Evolutionary conservation across 2,888 invertebrate genomes (phyloP).

Genomic region (Agrochola lota): DNA sequence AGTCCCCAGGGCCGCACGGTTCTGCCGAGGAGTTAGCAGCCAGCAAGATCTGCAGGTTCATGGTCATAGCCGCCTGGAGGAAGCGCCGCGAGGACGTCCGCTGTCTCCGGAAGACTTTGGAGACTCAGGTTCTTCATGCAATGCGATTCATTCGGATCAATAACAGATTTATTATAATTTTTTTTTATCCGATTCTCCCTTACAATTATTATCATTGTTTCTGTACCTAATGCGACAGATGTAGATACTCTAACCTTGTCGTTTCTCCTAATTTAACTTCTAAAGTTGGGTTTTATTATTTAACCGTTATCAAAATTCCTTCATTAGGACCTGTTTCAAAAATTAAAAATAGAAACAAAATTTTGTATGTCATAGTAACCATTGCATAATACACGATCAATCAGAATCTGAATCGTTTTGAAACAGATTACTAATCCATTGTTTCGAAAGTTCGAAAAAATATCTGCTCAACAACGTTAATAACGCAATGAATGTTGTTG

Average conservation of each 20-base stretch:
- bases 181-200: not conserved
- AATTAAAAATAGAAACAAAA: not conserved
- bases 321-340: not conserved
- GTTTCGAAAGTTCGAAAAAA: no score
- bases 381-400: no score
- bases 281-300: no score
- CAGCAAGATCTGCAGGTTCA: constrained; percentile 83
- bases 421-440: no score
- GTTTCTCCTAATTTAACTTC: not conserved
- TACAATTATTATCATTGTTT: not conserved
- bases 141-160: not conserved
- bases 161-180: not conserved
- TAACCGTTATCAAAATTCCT: not conserved
- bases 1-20: constrained; percentile 70
- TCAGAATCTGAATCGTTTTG: no score
- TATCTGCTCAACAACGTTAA: no score
- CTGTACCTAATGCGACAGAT: not conserved
- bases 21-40: constrained; percentile 82
- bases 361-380: no score
- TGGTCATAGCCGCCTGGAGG: constrained; percentile 89
- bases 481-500: no score
- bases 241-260: no score
- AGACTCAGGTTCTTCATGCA: constrained; percentile 77
- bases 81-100: constrained; percentile 86
- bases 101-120: constrained; percentile 85